Evolutionary conservation across 2,797 vertebrate genomes (phyloP).

Genomic region (Bryconaethiops microstoma): DNA sequence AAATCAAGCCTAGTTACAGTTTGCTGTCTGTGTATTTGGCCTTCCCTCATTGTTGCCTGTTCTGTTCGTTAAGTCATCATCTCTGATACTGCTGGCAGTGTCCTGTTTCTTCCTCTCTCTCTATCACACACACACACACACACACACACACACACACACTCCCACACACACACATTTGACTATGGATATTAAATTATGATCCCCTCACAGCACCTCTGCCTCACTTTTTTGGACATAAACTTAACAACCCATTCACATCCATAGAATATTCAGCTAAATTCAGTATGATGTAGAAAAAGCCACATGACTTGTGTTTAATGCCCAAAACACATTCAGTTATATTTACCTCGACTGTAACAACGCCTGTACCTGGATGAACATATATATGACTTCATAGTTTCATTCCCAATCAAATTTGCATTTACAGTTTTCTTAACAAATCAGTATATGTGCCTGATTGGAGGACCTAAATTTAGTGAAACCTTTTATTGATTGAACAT

Average conservation of each 20-base stretch:
- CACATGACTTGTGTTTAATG: neutral
- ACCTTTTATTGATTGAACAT: too few species aligned
- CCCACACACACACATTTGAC: slow-evolving; percentile 5
- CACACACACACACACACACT: slow-evolving; percentile 28
- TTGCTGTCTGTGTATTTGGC: slow-evolving; percentile 16
- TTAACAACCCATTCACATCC: neutral
- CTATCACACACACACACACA: slow-evolving; percentile 25
- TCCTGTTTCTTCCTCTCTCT: neutral
- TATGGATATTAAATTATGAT: neutral
- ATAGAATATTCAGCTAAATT: neutral
- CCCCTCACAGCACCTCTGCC: neutral
- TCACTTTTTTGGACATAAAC: neutral
- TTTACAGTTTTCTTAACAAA: too few species aligned
- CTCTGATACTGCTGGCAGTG: slow-evolving; percentile 76
- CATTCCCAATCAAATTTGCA: too few species aligned
- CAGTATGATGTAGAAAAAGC: neutral
- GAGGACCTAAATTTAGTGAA: too few species aligned
- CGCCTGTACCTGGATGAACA: too few species aligned
- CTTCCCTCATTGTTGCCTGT: slow-evolving; percentile 24
- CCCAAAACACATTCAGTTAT: too few species aligned
- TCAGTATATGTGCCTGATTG: too few species aligned
- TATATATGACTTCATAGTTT: too few species aligned
- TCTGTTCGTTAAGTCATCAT: slow-evolving; percentile 25
- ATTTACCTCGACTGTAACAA: too few species aligned
- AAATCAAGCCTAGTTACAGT: neutral